Conservation (phyloP, 2,113 vertebrate genomes). For the Mormyrus iriodes region DNA sequence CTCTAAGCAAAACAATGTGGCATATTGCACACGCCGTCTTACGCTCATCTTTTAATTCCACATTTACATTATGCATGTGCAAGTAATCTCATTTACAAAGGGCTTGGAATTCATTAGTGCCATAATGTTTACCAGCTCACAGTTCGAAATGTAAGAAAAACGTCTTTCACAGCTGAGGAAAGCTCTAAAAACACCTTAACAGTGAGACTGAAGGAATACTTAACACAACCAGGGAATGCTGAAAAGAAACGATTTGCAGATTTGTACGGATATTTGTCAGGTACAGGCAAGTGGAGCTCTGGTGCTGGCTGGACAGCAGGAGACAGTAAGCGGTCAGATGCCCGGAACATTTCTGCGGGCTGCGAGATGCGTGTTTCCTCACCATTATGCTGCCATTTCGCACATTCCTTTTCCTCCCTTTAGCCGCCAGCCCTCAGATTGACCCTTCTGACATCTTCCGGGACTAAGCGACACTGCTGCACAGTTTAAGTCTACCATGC, state of each 20-base stretch:
- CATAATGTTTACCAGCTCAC: neutral
- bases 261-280: neutral
- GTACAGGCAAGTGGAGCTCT: conserved; percentile 24
- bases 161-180: neutral
- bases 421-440: conserved; percentile 66
- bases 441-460: conserved; percentile 74
- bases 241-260: conserved; percentile 3
- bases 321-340: neutral
- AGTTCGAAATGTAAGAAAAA: neutral
- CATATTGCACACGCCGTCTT: neutral
- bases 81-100: neutral
- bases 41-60: neutral
- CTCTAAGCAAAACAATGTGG: neutral
- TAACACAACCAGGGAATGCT: neutral
- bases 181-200: neutral
- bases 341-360: neutral
- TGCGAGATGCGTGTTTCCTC: neutral
- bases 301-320: neutral
- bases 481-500: conserved; percentile 70
- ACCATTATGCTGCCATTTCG: neutral
- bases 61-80: neutral
- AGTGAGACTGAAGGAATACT: neutral
- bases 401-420: neutral
- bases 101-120: neutral
- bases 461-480: conserved; percentile 76